Evolutionary conservation across 2,113 vertebrate species (phyloP), one percentile per base, ranked within the genome.

Genomic region (Dromaius novaehollandiae): DNA sequence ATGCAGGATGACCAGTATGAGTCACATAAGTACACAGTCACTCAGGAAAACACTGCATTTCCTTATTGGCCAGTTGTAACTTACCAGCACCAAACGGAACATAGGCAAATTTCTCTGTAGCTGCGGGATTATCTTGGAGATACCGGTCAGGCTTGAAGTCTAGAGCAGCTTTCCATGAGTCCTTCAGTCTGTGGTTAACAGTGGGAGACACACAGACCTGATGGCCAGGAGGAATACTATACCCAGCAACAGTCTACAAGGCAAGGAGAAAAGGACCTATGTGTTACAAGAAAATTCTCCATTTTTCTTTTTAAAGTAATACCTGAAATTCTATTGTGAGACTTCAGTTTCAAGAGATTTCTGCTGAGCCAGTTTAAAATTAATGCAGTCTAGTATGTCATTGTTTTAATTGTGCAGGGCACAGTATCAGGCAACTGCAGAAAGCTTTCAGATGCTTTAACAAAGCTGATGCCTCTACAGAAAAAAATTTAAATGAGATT

Each of bases 181-280:
- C 99, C 28, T 95, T 97, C 65, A 99, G 99, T 40, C 99, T 98
- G 18, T 99, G 99, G 96, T 99, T 99, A 75, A 99, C 98, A 7
- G 99, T 99, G 22, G 99, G 99, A 68, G 99, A 99, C 11, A 99
- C 99, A 38, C 99, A 99, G 86, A 99, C 99, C 96, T 99, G 99
- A 96, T 99, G 99, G 61, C 99, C 99, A 0, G 98, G 98, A 13
- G 99, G 99, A 96, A 99, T 99, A 94, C 96, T 99, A 91, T 99
- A 99, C 17, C 99, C 99, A 68, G 98, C 98, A 9, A 99, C 97
- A 8, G 95, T 99, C 99, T 99, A 60, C 65, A 66, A 74, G 55
- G 58, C 70, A 90, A 75, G 56, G 36, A 79, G 21, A 82, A 18
- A 58, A 89, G 28, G 83, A 7, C 10, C 19, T 5, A 24, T 6